These are phyloP conservation scores for Tribolium freemani DNA, from an alignment of 2,888 invertebrate species.

Conservation along the genomic window DNA sequence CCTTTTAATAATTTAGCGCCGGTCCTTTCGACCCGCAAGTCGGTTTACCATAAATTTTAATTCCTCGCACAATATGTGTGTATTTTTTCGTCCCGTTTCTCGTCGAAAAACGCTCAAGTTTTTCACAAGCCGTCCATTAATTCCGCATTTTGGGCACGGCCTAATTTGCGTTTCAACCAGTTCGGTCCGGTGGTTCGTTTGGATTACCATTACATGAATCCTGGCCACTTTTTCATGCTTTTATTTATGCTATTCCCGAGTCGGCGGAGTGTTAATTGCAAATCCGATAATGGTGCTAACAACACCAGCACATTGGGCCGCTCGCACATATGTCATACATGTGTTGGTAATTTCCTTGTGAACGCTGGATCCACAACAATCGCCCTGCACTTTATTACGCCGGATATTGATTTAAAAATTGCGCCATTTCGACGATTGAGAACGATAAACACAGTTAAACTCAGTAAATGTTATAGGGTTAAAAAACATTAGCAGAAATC, in stretches of 20 bases:
- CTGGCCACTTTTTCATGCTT: conserved; percentile 45
- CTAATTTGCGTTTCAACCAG: conserved; percentile 48
- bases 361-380: conserved; percentile 25
- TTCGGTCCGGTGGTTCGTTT: conserved; percentile 46
- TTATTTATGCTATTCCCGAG: conserved; percentile 49
- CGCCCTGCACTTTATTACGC: conserved; percentile 22
- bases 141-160: conserved; percentile 47
- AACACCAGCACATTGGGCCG: conserved; percentile 39
- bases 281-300: conserved; percentile 51
- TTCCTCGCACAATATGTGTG: conserved; percentile 47
- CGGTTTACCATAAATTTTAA: conserved; percentile 48
- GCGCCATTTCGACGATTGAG: no score
- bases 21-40: neutral
- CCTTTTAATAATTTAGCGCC: no score
- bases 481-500: no score
- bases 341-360: conserved; percentile 49
- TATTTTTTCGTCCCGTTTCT: conserved; percentile 27
- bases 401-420: conserved; percentile 19
- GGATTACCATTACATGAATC: conserved; percentile 49
- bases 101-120: conserved; percentile 31
- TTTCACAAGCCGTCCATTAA: conserved; percentile 43
- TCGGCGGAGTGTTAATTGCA: conserved; percentile 51
- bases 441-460: neutral
- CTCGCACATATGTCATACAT: conserved; percentile 49
- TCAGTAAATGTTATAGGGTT: neutral